Percentiles rank a stretch among this genome's conserved stretches.
Evolutionary conservation across 2,797 vertebrate species (phyloP).

Genomic region (Myripristis murdjan): DNA sequence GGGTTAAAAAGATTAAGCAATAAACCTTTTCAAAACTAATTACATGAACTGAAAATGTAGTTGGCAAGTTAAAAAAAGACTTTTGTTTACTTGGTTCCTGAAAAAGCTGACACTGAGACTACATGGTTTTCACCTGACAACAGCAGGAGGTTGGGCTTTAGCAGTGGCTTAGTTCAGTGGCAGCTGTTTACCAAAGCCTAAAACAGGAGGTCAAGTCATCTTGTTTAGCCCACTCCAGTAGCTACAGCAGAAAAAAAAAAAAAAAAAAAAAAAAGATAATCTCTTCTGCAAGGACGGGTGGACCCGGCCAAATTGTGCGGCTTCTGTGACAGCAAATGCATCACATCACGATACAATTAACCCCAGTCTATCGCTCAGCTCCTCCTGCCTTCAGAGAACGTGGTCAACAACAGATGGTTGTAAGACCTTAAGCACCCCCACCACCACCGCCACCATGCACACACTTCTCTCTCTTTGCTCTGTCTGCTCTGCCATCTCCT

Average conservation of each 20-base stretch:
- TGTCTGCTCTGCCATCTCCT: conserved; percentile 40
- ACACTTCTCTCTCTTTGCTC: conserved; percentile 36
- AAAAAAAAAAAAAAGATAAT: conserved; percentile 1
- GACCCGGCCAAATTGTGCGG: conserved; percentile 41
- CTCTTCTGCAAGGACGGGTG: conserved; percentile 37
- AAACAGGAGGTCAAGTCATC: conserved; percentile 25
- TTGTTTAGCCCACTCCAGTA: conserved; percentile 27
- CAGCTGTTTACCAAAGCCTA: conserved; percentile 15
- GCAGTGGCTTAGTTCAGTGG: neutral
- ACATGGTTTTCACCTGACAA: no score
- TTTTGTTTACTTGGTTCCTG: no score
- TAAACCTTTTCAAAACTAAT: no score
- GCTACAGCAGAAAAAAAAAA: conserved; percentile 23
- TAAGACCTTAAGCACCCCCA: conserved; percentile 50
- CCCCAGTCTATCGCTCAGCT: conserved; percentile 37
- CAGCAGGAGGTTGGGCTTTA: neutral
- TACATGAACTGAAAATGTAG: no score
- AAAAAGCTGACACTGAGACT: no score
- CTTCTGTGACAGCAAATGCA: conserved; percentile 49
- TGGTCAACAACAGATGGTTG: conserved; percentile 67
- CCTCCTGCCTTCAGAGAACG: conserved; percentile 41
- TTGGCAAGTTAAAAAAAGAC: no score
- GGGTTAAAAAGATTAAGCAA: no score
- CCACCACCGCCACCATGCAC: neutral
- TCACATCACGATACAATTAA: conserved; percentile 59